phyloP scores from a whole-genome alignment of 2,888 invertebrate genomes.

The Melanophora roralis region DNA sequence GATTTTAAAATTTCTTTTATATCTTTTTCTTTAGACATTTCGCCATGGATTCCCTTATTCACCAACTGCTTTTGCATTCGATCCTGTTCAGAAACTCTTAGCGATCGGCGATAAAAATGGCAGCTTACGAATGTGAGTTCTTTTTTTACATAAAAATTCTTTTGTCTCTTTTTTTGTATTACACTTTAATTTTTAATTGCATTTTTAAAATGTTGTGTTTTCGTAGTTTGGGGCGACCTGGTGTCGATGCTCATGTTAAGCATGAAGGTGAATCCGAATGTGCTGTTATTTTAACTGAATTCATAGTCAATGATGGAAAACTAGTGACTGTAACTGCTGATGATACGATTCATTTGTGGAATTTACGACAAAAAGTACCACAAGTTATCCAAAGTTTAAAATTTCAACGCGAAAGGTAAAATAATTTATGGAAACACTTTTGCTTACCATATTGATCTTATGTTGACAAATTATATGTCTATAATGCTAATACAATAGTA shows the following conservation, averaged over 20 bases:
- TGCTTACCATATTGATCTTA: no score
- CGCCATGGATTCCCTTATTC: slow-evolving; percentile 99
- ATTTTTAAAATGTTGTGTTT: no score
- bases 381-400: slow-evolving; percentile 97
- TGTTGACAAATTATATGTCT: no score
- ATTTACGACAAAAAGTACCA: slow-evolving; percentile 94
- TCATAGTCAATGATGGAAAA: slow-evolving; percentile 98
- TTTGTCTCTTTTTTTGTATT: no score
- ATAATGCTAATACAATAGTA: no score
- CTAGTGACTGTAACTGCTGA: slow-evolving; percentile 97
- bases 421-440: not conserved
- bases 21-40: slow-evolving; percentile 87
- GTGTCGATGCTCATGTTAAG: slow-evolving; percentile 95
- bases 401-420: slow-evolving; percentile 95
- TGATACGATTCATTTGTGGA: slow-evolving; percentile 98
- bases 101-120: slow-evolving; percentile 98
- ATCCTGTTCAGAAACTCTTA: slow-evolving; percentile 97
- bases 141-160: not conserved
- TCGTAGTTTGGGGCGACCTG: slow-evolving; percentile 98
- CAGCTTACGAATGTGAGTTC: slow-evolving; percentile 94
- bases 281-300: slow-evolving; percentile 91
- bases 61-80: slow-evolving; percentile 97
- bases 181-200: not conserved
- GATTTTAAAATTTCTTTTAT: slow-evolving; percentile 33
- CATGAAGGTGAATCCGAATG: slow-evolving; percentile 83